These are phyloP conservation scores for Sebastes schlegelii DNA, from an alignment of 2,113 vertebrate genomes.

Conservation along the genomic window DNA sequence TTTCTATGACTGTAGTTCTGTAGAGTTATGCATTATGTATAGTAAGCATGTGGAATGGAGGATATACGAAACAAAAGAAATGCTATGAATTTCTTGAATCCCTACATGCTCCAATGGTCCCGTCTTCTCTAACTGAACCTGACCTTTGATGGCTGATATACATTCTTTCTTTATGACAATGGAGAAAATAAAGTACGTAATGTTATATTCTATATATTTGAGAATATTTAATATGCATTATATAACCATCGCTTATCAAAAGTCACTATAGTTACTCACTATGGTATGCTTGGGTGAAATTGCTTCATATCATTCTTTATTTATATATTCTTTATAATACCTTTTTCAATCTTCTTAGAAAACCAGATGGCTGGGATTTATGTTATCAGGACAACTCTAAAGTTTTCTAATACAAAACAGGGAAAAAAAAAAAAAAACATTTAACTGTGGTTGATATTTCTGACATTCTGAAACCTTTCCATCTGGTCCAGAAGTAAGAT, in stretches of 20 bases:
- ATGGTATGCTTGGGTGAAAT: no score
- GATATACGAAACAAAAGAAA: constrained; percentile 13
- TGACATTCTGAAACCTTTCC: not conserved
- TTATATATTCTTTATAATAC: no score
- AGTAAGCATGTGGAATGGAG: not conserved
- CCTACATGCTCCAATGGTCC: constrained; percentile 9
- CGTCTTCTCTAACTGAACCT: not conserved
- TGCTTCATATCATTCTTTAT: no score
- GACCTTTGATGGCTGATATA: constrained; percentile 14
- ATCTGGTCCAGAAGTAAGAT: not conserved
- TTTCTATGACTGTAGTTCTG: not conserved
- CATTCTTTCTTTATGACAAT: not conserved
- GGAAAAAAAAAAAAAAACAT: no score
- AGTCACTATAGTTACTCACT: no score
- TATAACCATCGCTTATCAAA: no score
- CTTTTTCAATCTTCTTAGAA: not conserved
- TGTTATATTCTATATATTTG: not conserved
- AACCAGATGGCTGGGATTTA: not conserved
- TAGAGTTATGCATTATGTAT: not conserved
- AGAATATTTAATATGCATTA: no score
- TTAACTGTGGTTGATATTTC: not conserved
- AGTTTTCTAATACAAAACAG: not conserved
- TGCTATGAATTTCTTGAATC: not conserved
- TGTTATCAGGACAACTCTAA: not conserved
- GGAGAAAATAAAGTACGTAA: not conserved